Evolutionary conservation across 2,888 invertebrate genomes (phyloP).

Genomic region (Ellobium chinense): DNA sequence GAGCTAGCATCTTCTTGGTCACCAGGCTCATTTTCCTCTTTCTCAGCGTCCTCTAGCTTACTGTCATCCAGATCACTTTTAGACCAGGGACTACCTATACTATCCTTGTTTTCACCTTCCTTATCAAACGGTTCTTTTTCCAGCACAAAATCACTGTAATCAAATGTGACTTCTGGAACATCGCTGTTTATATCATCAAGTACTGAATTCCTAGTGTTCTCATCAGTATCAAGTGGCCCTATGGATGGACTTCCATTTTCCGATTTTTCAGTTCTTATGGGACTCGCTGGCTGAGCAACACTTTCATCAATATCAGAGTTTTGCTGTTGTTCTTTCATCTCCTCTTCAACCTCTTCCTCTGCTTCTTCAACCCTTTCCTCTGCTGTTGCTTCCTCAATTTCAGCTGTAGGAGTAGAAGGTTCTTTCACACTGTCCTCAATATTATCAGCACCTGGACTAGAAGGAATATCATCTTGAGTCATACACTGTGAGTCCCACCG

Average conservation of each 20-base stretch:
- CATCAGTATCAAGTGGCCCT: slow-evolving; percentile 32
- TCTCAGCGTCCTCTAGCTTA: not conserved
- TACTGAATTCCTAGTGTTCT: slow-evolving; percentile 19
- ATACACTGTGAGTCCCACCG: slow-evolving; percentile 13
- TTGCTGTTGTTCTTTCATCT: not conserved
- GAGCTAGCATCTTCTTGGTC: not conserved
- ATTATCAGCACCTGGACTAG: not conserved
- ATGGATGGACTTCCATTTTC: slow-evolving; percentile 12
- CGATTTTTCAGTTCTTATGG: not conserved
- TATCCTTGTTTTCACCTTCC: not conserved
- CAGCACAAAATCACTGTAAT: slow-evolving; percentile 44
- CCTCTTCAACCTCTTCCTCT: not conserved
- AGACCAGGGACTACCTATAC: not conserved
- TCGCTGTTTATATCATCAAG: slow-evolving; percentile 34
- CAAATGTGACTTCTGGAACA: slow-evolving; percentile 41
- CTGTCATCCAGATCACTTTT: not conserved
- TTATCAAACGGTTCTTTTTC: slow-evolving; percentile 38
- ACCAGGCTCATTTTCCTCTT: not conserved
- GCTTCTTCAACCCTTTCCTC: not conserved
- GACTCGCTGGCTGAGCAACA: not conserved
- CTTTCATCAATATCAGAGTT: not conserved
- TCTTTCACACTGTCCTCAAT: not conserved
- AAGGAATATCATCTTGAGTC: not conserved
- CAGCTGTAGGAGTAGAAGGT: not conserved
- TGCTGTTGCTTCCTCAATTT: not conserved